Evolutionary conservation across 2,888 invertebrate species (phyloP), one percentile per base, ranked within the genome.

Genomic region (Platerodrilus igneus): DNA sequence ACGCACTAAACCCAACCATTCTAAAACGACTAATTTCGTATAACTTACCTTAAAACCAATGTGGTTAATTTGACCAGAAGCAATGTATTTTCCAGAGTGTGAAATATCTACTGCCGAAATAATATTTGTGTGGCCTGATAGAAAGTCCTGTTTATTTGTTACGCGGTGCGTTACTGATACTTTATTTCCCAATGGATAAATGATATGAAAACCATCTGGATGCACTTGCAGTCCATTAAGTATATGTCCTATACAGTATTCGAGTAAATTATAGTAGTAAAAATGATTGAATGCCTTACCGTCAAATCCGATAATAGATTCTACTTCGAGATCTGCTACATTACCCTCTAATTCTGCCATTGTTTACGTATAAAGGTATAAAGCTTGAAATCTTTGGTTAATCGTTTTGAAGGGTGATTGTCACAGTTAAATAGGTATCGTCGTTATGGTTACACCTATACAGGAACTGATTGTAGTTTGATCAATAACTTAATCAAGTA

Each of bases 61-160:
- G 59, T 91, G 86, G 60, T 88, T 93, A 21, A 85, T 78, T 68
- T 94, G 92, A 0, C 94, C 94, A 0, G 93, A 91, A 3, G 89
- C 94, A 21, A 95, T 71, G 56, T 78, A 87, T 13, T 79, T 81
- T 14, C 94, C 89, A 52, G 67, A 70, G 1, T 74, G 72, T 6
- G 94, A 93, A 7, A 90, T 64, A 29, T 84, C 83, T 13, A 91
- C 71, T 2, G 86, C 77, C 0, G 87, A 83, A 29, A 91, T 81
- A 16, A 78, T 77, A 63, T 89, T 86, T 0, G 83, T 80, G 56
- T 91, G 91, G 0, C 89, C 90, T 13, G 78, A 76, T 15, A 91
- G 72, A 63, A 89, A 89, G 38, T 69, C 66, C 70, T 89, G 89
- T 54, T 78, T 74, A 57, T 83, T 83, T 0, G 78, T 77, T 32